Evolutionary conservation across 2,113 vertebrate genomes (phyloP).

Genomic region (Antidorcas marsupialis): DNA sequence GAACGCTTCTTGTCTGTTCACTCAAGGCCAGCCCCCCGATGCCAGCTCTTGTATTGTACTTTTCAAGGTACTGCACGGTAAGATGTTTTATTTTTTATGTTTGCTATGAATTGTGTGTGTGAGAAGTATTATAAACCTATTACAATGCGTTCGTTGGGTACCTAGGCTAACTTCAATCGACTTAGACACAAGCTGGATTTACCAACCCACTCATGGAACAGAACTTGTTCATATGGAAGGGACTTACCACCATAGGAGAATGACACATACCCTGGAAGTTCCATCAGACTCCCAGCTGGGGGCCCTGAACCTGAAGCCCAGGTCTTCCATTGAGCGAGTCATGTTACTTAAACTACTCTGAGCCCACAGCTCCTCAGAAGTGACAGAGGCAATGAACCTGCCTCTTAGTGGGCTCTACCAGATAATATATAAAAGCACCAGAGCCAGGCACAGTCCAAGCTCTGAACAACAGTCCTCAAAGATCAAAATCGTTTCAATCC

Average conservation of each 20-base stretch:
- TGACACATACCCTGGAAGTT: rapidly evolving
- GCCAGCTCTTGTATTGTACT: background rate
- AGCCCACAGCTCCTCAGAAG: background rate
- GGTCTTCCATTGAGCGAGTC: rapidly evolving
- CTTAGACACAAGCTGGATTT: background rate
- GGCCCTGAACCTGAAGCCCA: background rate
- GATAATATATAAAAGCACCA: rapidly evolving
- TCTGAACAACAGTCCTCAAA: background rate
- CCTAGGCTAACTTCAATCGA: background rate
- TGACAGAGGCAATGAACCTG: too few species aligned
- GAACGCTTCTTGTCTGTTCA: background rate
- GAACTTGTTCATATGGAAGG: background rate
- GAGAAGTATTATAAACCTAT: background rate
- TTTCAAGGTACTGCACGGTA: background rate
- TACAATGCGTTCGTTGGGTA: background rate
- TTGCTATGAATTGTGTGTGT: background rate
- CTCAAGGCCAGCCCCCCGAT: background rate
- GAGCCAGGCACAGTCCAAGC: background rate
- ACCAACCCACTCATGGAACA: background rate
- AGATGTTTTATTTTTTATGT: background rate
- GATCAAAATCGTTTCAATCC: background rate
- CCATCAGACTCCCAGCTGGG: background rate
- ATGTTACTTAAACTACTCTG: background rate
- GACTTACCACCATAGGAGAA: background rate
- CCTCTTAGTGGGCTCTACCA: rapidly evolving